Evolutionary conservation across 1,140 invertebrate genomes (phyloP), one percentile per base, ranked within the genome.

Genomic region (Steinernema khuongi): DNA sequence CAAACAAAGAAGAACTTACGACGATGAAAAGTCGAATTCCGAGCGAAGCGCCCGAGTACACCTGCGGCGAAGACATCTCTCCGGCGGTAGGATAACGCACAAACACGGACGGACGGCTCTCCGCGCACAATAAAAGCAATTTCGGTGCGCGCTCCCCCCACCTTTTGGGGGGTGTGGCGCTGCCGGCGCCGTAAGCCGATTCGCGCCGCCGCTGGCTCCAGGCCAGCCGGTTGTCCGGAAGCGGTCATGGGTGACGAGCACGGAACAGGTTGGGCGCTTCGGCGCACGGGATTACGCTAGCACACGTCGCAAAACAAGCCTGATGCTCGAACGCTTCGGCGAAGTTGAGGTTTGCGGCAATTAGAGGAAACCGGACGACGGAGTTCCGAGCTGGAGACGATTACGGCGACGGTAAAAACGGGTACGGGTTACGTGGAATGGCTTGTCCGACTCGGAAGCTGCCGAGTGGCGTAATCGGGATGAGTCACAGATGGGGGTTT

Each of bases 1-100:
- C 4, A 22, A 26, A 7, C 22, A 60, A 60, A 7, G 26, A 26
- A 7, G 26, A 14, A 26, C 50, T 74, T 32, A 83, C 82, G 60
- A 84, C 36, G 66, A 84, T 73, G 67, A 84, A 80, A 28, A 85
- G 31, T 32, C 82, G 75, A 41, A 84, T 70, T 36, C 82, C 83
- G 29, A 84, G 70, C 7, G 82, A 85, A 36, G 81, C 73, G 43
- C 70, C 74, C 31, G 77, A 69, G 26, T 76, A 77, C 0, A 72
- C 68, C 30, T 74, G 29, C 30, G 77, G 68, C 28, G 77, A 70
- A 29, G 66, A 41, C 77, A 78, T 78, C 18, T 75, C 72, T 60
- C 50, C 22, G 11, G 7, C 26, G 2, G 26, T 22, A 60, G 26
- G 36, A 7, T 7, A 41, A n/a, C 36, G n/a, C 36, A 41, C 36